Percentiles rank a stretch among this genome's conserved stretches.
Evolutionary conservation across 2,888 invertebrate genomes (phyloP).

Genomic region (Latrodectus elegans): DNA sequence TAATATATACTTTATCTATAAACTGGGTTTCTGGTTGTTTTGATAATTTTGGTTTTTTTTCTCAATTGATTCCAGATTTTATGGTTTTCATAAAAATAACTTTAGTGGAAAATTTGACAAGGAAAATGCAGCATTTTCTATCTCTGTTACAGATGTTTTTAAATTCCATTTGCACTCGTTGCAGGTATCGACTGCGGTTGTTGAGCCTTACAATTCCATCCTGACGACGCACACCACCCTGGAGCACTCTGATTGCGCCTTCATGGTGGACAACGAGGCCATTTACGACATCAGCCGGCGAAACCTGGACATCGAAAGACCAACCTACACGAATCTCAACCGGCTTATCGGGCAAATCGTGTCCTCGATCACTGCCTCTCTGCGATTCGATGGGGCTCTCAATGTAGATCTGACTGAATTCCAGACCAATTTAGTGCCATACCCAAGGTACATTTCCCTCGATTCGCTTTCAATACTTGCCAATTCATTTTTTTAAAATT

Average conservation of each 20-base stretch:
- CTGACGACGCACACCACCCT: conserved; percentile 72
- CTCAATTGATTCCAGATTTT: too few relatives aligned
- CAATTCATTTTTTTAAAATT: neutral
- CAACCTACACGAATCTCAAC: conserved; percentile 91
- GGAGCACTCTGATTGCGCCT: conserved; percentile 73
- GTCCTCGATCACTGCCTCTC: conserved; percentile 88
- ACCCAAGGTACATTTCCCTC: conserved; percentile 79
- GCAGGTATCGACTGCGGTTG: conserved; percentile 72
- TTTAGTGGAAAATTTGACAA: too few relatives aligned
- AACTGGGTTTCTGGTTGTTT: too few relatives aligned
- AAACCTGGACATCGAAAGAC: conserved; percentile 95
- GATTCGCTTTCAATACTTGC: too few relatives aligned
- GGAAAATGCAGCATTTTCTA: too few relatives aligned
- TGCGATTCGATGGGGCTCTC: conserved; percentile 92
- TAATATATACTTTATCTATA: too few relatives aligned
- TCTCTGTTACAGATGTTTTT: too few relatives aligned
- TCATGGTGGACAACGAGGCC: conserved; percentile 79
- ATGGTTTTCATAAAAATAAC: too few relatives aligned
- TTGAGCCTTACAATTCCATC: conserved; percentile 72
- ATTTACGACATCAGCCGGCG: conserved; percentile 85
- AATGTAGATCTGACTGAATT: conserved; percentile 91
- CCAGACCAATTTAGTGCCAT: conserved; percentile 90
- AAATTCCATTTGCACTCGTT: too few relatives aligned
- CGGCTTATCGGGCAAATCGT: conserved; percentile 78
- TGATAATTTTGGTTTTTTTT: too few relatives aligned